Percentiles rank a stretch among this genome's conserved stretches.
These are phyloP conservation scores for Allolobophora icterica DNA, from an alignment of 2,888 invertebrate genomes.

Conservation along the genomic window DNA sequence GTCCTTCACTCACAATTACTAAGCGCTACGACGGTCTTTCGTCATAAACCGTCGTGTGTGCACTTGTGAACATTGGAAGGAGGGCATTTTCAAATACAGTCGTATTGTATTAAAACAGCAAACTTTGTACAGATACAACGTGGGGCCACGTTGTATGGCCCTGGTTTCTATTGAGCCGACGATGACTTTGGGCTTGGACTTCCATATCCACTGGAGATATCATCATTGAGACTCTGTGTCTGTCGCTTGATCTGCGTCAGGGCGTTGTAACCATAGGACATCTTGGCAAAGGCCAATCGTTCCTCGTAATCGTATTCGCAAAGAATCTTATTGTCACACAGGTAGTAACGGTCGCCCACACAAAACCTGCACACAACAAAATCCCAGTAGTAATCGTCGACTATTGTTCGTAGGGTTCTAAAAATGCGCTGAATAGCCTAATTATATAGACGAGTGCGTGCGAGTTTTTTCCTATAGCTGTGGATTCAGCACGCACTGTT, in stretches of 20 bases:
- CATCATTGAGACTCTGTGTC: slow-evolving; percentile 69
- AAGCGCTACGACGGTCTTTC: too few species aligned
- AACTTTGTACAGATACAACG: neutral
- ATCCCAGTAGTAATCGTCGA: too few species aligned
- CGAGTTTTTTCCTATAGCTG: too few species aligned
- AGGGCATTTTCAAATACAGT: too few species aligned
- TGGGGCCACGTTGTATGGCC: neutral
- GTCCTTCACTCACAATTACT: too few species aligned
- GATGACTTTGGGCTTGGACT: slow-evolving; percentile 70
- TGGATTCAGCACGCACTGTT: too few species aligned
- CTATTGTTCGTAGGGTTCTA: too few species aligned
- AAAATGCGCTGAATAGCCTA: too few species aligned
- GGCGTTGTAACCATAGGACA: slow-evolving; percentile 84
- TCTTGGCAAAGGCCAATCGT: slow-evolving; percentile 85
- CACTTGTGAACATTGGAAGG: too few species aligned
- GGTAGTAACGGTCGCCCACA: slow-evolving; percentile 89
- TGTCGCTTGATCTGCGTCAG: slow-evolving; percentile 77
- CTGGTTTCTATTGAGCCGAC: slow-evolving; percentile 49
- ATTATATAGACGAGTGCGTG: too few species aligned
- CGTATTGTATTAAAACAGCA: too few species aligned
- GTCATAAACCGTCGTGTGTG: too few species aligned
- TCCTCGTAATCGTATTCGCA: slow-evolving; percentile 95
- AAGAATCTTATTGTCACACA: slow-evolving; percentile 90
- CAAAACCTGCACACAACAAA: slow-evolving; percentile 79
- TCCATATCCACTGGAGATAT: slow-evolving; percentile 81